Conservation (phyloP, 2,113 vertebrate species). For the Phyllostomus discolor region DNA sequence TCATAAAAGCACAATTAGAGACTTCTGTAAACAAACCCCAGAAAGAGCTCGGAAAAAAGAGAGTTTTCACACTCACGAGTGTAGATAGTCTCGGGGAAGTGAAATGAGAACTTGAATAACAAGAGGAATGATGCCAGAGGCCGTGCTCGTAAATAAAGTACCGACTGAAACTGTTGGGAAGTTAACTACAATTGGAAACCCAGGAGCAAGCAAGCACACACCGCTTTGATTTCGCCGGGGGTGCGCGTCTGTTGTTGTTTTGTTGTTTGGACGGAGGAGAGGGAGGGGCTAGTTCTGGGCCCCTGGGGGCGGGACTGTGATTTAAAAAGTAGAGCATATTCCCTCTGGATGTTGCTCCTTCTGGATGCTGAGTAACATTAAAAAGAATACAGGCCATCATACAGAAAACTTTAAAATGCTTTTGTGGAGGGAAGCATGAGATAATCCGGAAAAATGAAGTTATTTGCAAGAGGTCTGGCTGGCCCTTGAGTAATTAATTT, state of each 20-base stretch:
- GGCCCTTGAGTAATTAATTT: background rate
- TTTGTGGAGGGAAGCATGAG: background rate
- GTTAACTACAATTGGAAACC: background rate
- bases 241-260: background rate
- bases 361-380: background rate
- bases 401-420: background rate
- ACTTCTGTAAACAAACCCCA: background rate
- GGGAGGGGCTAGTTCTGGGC: background rate
- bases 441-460: background rate
- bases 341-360: background rate
- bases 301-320: accelerated
- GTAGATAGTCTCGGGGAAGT: background rate
- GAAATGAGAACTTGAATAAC: background rate
- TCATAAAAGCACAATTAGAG: background rate
- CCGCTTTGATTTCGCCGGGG: background rate
- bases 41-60: background rate
- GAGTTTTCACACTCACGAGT: too few relatives aligned
- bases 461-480: background rate
- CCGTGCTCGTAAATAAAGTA: background rate
- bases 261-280: too few relatives aligned
- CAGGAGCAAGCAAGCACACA: background rate
- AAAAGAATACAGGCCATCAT: background rate
- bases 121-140: background rate
- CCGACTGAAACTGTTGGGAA: background rate
- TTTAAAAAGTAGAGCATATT: background rate